Evolutionary conservation across 2,797 vertebrate species (phyloP), one percentile per base, ranked within the genome.

Genomic region (Smutsia gigantea): DNA sequence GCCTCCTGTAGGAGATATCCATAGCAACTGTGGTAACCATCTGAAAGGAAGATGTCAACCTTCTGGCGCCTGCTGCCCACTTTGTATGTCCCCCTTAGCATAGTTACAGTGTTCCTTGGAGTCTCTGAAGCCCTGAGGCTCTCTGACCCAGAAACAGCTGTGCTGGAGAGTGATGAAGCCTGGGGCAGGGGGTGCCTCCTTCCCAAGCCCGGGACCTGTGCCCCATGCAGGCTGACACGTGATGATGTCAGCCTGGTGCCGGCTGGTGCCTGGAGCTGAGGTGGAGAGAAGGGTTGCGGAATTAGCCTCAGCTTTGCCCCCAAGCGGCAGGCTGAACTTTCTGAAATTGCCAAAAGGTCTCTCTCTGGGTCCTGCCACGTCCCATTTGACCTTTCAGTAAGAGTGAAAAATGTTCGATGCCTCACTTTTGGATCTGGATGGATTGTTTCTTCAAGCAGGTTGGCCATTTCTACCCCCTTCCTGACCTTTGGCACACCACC

Each of bases 251-350:
- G 31, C 29, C 63, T 59, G 51, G 77, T 13, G 37, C 75, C 90
- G 34, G 75, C 86, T 86, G 72, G 42, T 34, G 18, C 82, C 14
- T 27, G 51, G 0, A 93, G 77, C 49, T 14, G 63, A 46, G 39
- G 82, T 25, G 17, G 69, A 87, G 39, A 53, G 46, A n/a, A 15
- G 64, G 15, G 18, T 34, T 42, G 0, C 14, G 37, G n/a, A 63
- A 63, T 34, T 75, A 81, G 51, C 55, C 77, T 87, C 19, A 0
- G 27, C 66, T 21, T 59, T 82, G 59, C 61, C 94, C 79, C n/a
- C 77, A 82, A 75, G 94, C 94, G 94, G 69, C 84, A 25, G 71
- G 37, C 87, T 96, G 97, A 97, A 95, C 95, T 97, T 97, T 97
- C 53, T 27, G 42, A 96, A 95, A 97, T 90, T 95, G 83, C 87